Evolutionary conservation across 2,113 vertebrate species (phyloP).

Genomic region (Amia ocellicauda): DNA sequence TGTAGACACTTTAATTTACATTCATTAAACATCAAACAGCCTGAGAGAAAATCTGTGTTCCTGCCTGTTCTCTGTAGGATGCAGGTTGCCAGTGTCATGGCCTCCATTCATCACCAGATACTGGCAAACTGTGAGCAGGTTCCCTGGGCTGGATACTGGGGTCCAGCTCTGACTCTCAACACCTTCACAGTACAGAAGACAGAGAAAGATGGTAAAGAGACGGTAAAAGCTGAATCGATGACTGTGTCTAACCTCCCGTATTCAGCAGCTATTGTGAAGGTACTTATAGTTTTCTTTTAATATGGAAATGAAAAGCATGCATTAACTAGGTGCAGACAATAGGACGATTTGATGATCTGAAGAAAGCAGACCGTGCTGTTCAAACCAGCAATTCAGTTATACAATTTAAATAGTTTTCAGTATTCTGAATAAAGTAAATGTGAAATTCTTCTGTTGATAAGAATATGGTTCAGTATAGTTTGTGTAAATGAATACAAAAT

Average conservation of each 20-base stretch:
- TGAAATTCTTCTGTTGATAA: too few species aligned
- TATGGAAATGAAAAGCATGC: too few species aligned
- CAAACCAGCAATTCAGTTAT: too few species aligned
- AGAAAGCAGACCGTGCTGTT: too few species aligned
- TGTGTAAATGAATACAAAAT: too few species aligned
- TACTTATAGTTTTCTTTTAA: constrained; percentile 4
- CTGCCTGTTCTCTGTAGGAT: constrained; percentile 11
- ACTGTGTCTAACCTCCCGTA: constrained; percentile 4
- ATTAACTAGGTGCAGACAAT: too few species aligned
- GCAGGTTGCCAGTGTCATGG: constrained; percentile 8
- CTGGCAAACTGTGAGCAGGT: constrained; percentile 22
- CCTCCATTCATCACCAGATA: constrained; percentile 27
- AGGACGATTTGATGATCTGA: too few species aligned
- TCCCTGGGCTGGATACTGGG: constrained; percentile 16
- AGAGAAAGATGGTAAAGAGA: background rate
- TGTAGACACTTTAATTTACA: too few species aligned
- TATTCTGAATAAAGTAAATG: too few species aligned
- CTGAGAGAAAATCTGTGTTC: background rate
- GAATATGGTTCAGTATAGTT: too few species aligned
- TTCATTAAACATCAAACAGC: too few species aligned
- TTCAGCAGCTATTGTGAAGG: constrained; percentile 27
- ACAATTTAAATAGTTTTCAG: too few species aligned
- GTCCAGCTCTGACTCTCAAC: background rate
- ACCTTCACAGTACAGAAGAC: background rate
- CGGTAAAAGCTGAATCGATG: background rate